Evolutionary conservation across 1,140 invertebrate genomes (phyloP).

Genomic region (Potamilus streckersoni): DNA sequence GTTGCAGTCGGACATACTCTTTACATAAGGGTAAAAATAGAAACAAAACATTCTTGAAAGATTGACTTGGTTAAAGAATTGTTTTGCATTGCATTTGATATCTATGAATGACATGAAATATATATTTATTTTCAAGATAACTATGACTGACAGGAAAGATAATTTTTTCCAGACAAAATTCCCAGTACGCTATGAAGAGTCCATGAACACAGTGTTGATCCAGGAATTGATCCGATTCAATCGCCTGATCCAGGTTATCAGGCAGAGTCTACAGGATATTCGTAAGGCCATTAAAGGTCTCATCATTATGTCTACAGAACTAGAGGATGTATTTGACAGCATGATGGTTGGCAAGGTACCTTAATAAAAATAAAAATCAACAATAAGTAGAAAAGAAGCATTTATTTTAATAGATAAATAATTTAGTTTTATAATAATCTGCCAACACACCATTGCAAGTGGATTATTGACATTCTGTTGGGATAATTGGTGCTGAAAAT

Average conservation of each 20-base stretch:
- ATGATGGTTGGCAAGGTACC: slow-evolving; percentile 71
- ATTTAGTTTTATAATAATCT: too few relatives aligned
- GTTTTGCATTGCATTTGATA: too few relatives aligned
- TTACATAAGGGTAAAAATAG: too few relatives aligned
- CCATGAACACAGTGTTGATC: slow-evolving; percentile 68
- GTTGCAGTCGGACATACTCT: too few relatives aligned
- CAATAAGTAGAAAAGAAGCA: too few relatives aligned
- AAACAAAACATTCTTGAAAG: too few relatives aligned
- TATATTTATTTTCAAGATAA: not conserved
- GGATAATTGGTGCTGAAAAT: too few relatives aligned
- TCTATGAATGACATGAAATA: not conserved
- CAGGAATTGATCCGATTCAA: slow-evolving; percentile 69
- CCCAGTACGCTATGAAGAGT: slow-evolving; percentile 67
- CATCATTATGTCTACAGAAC: slow-evolving; percentile 65
- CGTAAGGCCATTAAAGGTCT: slow-evolving; percentile 67
- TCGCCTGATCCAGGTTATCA: slow-evolving; percentile 63
- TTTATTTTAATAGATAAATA: too few relatives aligned
- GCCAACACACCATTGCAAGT: too few relatives aligned
- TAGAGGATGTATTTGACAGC: slow-evolving; percentile 67
- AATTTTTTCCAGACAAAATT: slow-evolving; percentile 57
- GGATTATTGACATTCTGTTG: too few relatives aligned
- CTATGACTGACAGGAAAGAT: not conserved
- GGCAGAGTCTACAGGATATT: slow-evolving; percentile 62
- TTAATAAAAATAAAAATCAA: not conserved
- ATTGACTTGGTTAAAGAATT: too few relatives aligned